Evolutionary conservation across 1,140 invertebrate species (phyloP).

Genomic region (Chymomyza costata): DNA sequence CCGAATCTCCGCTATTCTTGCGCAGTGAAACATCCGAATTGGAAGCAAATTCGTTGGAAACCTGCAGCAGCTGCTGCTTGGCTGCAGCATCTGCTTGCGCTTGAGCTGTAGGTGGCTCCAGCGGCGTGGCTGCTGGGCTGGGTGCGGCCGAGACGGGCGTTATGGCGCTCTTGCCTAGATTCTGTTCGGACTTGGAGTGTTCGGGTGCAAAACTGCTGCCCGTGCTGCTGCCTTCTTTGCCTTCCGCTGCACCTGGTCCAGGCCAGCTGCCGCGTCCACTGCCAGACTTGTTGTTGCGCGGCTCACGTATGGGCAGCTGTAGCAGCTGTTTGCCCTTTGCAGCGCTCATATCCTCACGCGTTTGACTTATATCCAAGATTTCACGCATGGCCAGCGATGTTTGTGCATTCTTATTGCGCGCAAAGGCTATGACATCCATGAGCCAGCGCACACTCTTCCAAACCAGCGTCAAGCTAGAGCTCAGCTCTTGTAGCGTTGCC

Average conservation of each 20-base stretch:
- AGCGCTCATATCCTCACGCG: conserved; percentile 22
- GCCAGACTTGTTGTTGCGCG: conserved; percentile 84
- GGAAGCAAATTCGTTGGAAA: conserved; percentile 70
- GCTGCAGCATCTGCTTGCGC: conserved; percentile 2
- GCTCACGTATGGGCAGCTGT: conserved; percentile 83
- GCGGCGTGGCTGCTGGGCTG: not conserved
- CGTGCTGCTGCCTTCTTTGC: conserved; percentile 47
- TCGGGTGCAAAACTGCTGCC: conserved; percentile 76
- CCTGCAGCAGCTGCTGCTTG: conserved; percentile 76
- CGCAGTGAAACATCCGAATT: conserved; percentile 77
- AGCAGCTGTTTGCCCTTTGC: conserved; percentile 76
- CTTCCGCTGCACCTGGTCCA: conserved; percentile 81
- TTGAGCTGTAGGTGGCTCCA: conserved; percentile 13
- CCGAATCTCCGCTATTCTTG: conserved; percentile 80
- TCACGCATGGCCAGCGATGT: conserved; percentile 56
- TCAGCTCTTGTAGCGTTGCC: conserved; percentile 87
- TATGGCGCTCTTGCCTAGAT: conserved; percentile 78
- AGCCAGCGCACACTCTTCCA: conserved; percentile 97
- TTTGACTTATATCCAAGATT: conserved; percentile 54
- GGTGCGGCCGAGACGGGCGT: conserved; percentile 27
- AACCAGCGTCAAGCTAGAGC: conserved; percentile 86
- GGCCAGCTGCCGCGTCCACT: conserved; percentile 88
- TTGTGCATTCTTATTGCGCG: conserved; percentile 83
- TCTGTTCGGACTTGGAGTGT: conserved; percentile 89
- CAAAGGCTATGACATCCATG: conserved; percentile 94